Evolutionary conservation across 2,888 invertebrate species (phyloP), one percentile per base, ranked within the genome.

Genomic region (Euzetes globulus): DNA sequence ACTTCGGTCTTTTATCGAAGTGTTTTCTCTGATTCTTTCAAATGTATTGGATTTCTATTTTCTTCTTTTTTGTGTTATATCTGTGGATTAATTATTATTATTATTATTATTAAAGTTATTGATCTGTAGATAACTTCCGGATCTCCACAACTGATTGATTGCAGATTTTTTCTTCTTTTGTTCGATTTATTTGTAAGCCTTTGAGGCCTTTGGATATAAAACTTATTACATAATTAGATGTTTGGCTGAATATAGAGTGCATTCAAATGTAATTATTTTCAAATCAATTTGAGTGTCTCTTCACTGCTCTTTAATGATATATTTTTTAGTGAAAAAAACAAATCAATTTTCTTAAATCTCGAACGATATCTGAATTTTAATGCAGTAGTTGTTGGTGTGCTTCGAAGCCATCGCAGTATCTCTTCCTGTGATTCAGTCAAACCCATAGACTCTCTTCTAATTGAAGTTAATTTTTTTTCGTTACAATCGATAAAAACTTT

Each of bases 301-400:
- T 52, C 52, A 52, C 52, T 52, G n/a, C 52, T 19, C 52, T 52
- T 19, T 52, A 52, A 52, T 52, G 19, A 52, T 52, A 52, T 19
- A 52, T 17, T 52, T 52, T n/a, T 19, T 1, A 52, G 52, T 19
- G 52, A 33, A 52, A 52, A n/a, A 52, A 52, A 52, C 52, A 52
- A 52, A 52, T 52, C 52, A 52, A 52, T 52, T 52, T 52, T 52
- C 52, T 52, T 52, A 19, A 52, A 52, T 52, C 52, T 52, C n/a
- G n/a, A 52, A 52, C 52, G 52, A 52, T 52, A 52, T 52, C 19
- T 52, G 52, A 52, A 52, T 52, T 52, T 52, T 52, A 52, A 52
- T 52, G 52, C 52, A 52, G 52, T n/a, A 3, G 1, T 52, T 47
- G 7, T 15, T 47, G 2, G 5, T 15, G 33, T 33, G 33, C 33